Evolutionary conservation across 1,140 invertebrate species (phyloP), one percentile per base, ranked within the genome.

Genomic region (Leguminivora glycinivorella): DNA sequence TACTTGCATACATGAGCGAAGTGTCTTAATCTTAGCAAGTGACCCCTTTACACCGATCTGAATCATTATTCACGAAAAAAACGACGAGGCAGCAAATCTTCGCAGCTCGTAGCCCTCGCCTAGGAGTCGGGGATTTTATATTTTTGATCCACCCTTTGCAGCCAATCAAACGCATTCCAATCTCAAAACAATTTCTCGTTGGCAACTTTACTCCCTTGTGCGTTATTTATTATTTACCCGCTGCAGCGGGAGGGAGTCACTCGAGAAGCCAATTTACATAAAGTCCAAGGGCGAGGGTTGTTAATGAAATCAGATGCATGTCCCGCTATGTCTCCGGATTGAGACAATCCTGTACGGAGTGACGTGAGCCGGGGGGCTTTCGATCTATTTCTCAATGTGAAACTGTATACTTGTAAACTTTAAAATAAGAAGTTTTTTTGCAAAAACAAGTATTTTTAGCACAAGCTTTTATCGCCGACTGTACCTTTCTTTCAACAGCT

Each of bases 191-290:
- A 52, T 52, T 19, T 52, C 47, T 52, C 19, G 47, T 22, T 43
- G 4, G 14, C 40, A 17, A 43, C 40, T 43, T 52, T 52, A 19
- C 47, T 52, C 47, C 47, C 47, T 22, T 3, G 47, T 47, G 14
- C 47, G 47, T 22, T 52, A 52, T 52, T 52, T 63, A 29, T 63
- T 63, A 31, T 31, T n/a, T 22, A 29, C 22, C 24, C 12, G 56
- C 25, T 43, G 40, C 40, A 43, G 34, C 34, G 34, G 34, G 34
- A 38, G 34, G 34, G 34, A 38, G 25, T 60, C 19, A 63, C 58
- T 9, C 58, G 58, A 63, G 58, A 63, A 63, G 25, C 58, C 58
- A 63, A 63, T 63, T 63, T 63, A 63, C 58, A 63, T 63, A 63
- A 63, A 63, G 31, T 29, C 58, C 58, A 34, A 34, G 58, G 58